These are phyloP conservation scores for Bombus impatiens DNA, from an alignment of 1,140 invertebrate species.

Conservation along the genomic window DNA sequence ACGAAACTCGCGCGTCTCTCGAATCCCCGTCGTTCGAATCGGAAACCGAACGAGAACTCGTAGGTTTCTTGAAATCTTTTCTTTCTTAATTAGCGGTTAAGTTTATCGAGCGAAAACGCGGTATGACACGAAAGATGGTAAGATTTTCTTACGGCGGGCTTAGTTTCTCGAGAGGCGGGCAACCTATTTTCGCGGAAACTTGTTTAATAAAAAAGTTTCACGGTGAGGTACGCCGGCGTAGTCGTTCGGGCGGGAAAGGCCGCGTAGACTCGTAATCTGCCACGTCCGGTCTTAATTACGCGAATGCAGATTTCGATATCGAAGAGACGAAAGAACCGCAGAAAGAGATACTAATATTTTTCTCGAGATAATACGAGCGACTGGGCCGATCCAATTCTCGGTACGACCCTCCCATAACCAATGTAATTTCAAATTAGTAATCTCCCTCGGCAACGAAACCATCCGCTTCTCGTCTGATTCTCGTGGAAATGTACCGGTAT, in stretches of 20 bases:
- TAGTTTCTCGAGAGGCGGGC: neutral
- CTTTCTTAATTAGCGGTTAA: neutral
- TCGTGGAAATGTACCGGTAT: neutral
- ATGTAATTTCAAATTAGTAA: too few relatives aligned
- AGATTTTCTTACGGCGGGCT: neutral
- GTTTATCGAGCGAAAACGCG: neutral
- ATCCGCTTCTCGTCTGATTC: neutral
- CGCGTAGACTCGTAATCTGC: neutral
- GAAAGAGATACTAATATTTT: neutral
- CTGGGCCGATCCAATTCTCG: neutral
- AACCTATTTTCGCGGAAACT: constrained; percentile 10
- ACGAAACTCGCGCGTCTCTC: too few relatives aligned
- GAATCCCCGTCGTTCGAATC: too few relatives aligned
- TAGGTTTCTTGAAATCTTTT: neutral
- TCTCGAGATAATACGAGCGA: neutral
- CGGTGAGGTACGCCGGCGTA: neutral
- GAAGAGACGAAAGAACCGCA: neutral
- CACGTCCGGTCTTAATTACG: neutral
- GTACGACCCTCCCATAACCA: neutral
- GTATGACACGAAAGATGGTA: neutral
- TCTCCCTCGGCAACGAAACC: neutral
- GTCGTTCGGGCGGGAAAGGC: neutral
- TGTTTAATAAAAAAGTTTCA: constrained; percentile 32
- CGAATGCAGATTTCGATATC: neutral
- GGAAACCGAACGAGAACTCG: neutral